Evolutionary conservation across 1,140 invertebrate species (phyloP).

Genomic region (Heliconius hermathena): DNA sequence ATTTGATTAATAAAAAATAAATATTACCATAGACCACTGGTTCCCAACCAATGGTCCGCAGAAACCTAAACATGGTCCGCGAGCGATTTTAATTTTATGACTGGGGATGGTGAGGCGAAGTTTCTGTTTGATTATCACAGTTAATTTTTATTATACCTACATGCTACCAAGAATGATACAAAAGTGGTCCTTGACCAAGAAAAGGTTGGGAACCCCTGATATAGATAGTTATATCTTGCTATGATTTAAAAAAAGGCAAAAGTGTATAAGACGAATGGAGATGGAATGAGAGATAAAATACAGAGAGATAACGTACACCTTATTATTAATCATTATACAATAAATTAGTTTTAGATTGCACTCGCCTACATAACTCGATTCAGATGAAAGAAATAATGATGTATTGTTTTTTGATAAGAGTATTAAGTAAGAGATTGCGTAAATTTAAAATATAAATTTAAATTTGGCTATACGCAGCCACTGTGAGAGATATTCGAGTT

Average conservation of each 20-base stretch:
- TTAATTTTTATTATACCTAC: too few species aligned
- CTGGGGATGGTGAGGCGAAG: too few species aligned
- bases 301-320: conserved; percentile 25
- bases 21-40: background rate
- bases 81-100: too few species aligned
- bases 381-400: conserved; percentile 31
- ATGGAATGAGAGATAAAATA: background rate
- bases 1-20: background rate
- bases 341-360: conserved; percentile 35
- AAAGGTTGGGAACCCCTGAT: too few species aligned
- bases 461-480: background rate
- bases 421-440: background rate
- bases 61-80: too few species aligned
- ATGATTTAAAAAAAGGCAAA: background rate
- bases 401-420: conserved; percentile 24
- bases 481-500: background rate
- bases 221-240: background rate
- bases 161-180: too few species aligned
- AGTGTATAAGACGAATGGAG: background rate
- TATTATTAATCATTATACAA: conserved; percentile 44
- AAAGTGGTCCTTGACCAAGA: too few species aligned
- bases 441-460: conserved; percentile 3
- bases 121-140: too few species aligned
- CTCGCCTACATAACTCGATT: conserved; percentile 29
- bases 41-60: too few species aligned